phyloP scores from a whole-genome alignment of 2,113 vertebrate species.

The Halcyon senegalensis region DNA sequence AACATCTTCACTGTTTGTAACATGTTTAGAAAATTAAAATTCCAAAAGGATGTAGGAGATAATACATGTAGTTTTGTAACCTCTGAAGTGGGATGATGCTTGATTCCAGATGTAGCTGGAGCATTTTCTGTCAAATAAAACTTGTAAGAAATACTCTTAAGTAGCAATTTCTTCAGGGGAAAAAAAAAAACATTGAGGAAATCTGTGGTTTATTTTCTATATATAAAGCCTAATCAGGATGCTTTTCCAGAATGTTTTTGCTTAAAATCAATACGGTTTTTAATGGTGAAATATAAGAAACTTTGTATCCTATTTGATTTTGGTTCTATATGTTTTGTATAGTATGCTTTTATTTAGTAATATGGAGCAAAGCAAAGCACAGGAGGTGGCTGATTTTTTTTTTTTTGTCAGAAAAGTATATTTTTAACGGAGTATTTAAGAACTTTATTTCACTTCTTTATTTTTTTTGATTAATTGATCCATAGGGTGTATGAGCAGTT shows the following conservation, averaged over 20 bases:
- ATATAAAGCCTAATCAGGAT: not conserved
- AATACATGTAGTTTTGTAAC: not conserved
- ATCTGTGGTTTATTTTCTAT: not conserved
- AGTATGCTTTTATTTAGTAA: not conserved
- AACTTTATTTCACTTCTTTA: slow-evolving; percentile 17
- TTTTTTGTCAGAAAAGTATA: not conserved
- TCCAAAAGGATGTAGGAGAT: not conserved
- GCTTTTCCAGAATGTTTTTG: not conserved
- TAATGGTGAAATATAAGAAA: not conserved
- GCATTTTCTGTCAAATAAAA: slow-evolving; percentile 4
- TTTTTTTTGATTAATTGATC: slow-evolving; percentile 12
- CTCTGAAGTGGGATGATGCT: not conserved
- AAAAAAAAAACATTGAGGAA: not conserved
- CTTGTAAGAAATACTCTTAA: not conserved
- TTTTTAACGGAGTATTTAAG: slow-evolving; percentile 1
- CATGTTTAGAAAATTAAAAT: not conserved
- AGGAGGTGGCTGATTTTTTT: not conserved
- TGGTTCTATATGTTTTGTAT: not conserved
- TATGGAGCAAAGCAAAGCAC: not conserved
- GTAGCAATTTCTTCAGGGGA: not conserved
- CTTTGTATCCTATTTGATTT: not conserved
- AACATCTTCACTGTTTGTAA: not conserved
- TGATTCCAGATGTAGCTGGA: not conserved
- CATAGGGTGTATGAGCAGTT: not conserved
- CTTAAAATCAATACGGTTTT: not conserved